A percentile compares a stretch with the other conserved stretches of the same genome.
These are phyloP conservation scores for Limnephilus lunatus DNA, from an alignment of 2,888 invertebrate genomes.

Conservation along the genomic window DNA sequence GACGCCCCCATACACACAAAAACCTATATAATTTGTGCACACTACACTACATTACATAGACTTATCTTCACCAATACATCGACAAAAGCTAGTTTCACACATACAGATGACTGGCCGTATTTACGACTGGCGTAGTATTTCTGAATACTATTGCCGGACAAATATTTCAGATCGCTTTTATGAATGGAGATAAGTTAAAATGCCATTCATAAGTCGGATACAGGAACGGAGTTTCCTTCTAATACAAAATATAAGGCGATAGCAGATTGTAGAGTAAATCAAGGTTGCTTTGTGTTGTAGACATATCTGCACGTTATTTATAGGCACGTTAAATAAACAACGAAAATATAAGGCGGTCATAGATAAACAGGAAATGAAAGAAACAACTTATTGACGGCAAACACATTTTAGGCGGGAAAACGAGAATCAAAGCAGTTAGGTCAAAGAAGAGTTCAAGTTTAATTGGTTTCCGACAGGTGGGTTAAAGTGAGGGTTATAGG, in stretches of 20 bases:
- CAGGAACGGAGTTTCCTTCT: background rate
- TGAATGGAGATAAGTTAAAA: slow-evolving; percentile 6
- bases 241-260: background rate
- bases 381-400: no score
- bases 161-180: background rate
- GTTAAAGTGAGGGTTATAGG: no score
- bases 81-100: background rate
- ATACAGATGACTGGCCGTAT: background rate
- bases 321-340: background rate
- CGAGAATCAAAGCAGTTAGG: no score
- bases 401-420: no score
- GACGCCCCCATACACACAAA: background rate
- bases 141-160: slow-evolving; percentile 11
- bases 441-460: no score
- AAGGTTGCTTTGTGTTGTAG: background rate
- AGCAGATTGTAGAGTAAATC: background rate
- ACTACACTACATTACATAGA: background rate
- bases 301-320: background rate
- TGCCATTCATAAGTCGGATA: background rate
- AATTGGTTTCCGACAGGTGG: no score
- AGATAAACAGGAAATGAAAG: no score
- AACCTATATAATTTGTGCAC: background rate
- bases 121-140: slow-evolving; percentile 3
- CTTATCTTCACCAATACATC: background rate
- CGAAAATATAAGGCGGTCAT: no score